Base-by-base conservation (phyloP, 2,888 invertebrate species). In the Drosophila pseudotakahashii region DNA sequence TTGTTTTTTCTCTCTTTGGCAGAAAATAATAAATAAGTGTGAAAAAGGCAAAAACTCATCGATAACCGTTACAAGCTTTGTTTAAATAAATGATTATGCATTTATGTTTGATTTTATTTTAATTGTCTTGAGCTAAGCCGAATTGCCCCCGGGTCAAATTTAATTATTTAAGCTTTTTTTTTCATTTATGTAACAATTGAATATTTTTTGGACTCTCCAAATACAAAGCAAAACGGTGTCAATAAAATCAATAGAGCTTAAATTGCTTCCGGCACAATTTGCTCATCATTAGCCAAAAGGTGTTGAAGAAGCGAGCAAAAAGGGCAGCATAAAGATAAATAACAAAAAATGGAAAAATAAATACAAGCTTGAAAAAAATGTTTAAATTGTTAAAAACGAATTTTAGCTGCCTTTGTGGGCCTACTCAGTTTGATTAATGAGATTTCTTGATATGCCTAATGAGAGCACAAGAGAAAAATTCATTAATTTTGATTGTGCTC, bases 221-320 rank as follows among this genome's bases (percentile, higher is more conserved):
- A 47, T 55, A 55, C 73, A 60, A 74, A 68, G 54, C 62, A 79
- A 81, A 88, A 85, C 79, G 69, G 78, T 82, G 82, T 82, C 85
- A 84, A 82, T 76, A 55, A 84, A 78, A 72, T 81, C 79, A 79
- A 87, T 84, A 68, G 57, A 52, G 71, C 48, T 52, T 52, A 70
- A 76, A 70, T 73, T 73, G 85, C 82, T 81, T 88, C 82, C 88
- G 88, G 88, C 82, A 79, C 63, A 70, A 88, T 76, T 74, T 77
- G 79, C 63, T 69, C 79, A 81, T 84, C 81, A 88, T 84, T 74
- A 85, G 88, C 79, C 88, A 69, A 75, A 61, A 73, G 59, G 67
- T 73, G 74, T 73, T 70, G 62, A 54, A 67, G 58, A 73, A 72
- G 63, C 54, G 55, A 66, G 39, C 30, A 14, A 44, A 57, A 63